Percentiles rank a stretch among this genome's conserved stretches.
These are phyloP conservation scores for Drosophila varians DNA, from an alignment of 1,140 invertebrate genomes.

Conservation along the genomic window DNA sequence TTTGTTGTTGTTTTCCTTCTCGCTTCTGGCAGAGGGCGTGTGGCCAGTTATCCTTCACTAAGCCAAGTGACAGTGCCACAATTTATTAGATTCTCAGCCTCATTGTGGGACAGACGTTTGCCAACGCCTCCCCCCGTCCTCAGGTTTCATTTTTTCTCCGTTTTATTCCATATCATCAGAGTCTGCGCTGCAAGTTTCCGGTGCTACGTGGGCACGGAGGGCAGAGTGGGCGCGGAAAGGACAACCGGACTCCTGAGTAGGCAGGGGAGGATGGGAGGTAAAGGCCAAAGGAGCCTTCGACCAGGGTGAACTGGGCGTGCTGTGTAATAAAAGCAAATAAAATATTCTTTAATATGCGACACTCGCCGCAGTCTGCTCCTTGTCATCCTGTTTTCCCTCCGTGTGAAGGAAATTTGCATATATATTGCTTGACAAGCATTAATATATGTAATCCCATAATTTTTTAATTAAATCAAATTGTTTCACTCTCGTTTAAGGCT, in stretches of 20 bases:
- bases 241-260: conserved; percentile 6
- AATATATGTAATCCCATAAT: conserved; percentile 81
- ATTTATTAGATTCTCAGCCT: conserved; percentile 82
- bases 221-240: conserved; percentile 6
- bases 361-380: conserved; percentile 64
- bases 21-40: conserved; percentile 49
- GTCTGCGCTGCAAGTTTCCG: conserved; percentile 78
- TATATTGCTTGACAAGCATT: conserved; percentile 82
- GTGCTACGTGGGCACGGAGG: conserved; percentile 25
- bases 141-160: conserved; percentile 26
- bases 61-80: conserved; percentile 81
- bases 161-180: conserved; percentile 56
- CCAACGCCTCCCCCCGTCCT: not conserved
- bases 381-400: conserved; percentile 28
- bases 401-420: conserved; percentile 66
- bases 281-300: conserved; percentile 11
- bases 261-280: not conserved
- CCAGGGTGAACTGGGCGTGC: conserved; percentile 63
- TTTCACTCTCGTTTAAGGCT: conserved; percentile 34
- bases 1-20: conserved; percentile 28
- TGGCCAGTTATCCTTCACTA: conserved; percentile 79
- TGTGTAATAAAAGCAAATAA: conserved; percentile 81
- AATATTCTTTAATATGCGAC: conserved; percentile 82
- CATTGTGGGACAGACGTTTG: conserved; percentile 44
- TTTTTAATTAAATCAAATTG: conserved; percentile 83